Conservation (phyloP, 2,797 vertebrate genomes). For the Lycodopsis pacificus region DNA sequence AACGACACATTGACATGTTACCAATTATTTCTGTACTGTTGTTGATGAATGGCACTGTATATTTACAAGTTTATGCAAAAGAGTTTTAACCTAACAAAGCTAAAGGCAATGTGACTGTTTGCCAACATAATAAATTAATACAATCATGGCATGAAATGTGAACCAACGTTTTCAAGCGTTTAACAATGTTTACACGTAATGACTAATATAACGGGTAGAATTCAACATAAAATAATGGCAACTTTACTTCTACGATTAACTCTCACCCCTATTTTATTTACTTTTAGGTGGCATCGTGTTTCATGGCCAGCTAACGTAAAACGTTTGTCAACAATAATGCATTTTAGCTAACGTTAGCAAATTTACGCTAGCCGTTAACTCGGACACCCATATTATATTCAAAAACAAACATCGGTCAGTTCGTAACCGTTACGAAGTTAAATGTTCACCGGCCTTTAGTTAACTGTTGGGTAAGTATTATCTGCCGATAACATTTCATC, state of each 20-base stretch:
- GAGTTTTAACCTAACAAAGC: not conserved
- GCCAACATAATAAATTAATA: not conserved
- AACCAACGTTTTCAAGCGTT: not conserved
- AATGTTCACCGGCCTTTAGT: not conserved
- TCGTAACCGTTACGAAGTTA: no score
- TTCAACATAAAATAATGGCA: not conserved
- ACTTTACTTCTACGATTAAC: not conserved
- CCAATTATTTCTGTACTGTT: no score
- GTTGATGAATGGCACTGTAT: not conserved
- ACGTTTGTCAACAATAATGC: slow-evolving; percentile 40
- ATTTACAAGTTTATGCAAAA: not conserved
- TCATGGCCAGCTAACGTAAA: not conserved
- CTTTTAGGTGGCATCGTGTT: not conserved
- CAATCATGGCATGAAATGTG: not conserved
- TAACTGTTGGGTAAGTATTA: fast-evolving
- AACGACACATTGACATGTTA: slow-evolving; percentile 51
- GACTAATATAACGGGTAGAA: not conserved
- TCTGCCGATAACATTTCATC: slow-evolving; percentile 37
- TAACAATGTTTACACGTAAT: not conserved
- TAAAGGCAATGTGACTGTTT: not conserved
- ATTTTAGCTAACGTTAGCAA: slow-evolving; percentile 57
- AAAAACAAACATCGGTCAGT: not conserved
- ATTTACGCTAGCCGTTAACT: slow-evolving; percentile 39
- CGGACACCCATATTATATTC: not conserved
- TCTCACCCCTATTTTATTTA: not conserved